Base-by-base conservation (phyloP, 2,797 vertebrate species). In the Onychomys torridus region DNA sequence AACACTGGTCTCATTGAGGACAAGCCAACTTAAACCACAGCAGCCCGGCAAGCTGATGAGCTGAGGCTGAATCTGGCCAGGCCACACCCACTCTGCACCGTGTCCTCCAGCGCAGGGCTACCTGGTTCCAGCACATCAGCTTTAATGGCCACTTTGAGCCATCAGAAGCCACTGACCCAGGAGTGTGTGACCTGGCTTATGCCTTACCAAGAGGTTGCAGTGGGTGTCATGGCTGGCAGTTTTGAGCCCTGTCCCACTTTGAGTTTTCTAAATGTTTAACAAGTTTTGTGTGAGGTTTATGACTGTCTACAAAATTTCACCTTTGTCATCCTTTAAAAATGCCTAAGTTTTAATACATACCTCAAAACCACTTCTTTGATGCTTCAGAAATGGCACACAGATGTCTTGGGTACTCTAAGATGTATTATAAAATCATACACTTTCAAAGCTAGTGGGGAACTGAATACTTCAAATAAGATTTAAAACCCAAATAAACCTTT, bases 371-470 rank as follows among this genome's bases (percentile, higher is more conserved):
- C 49, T 94, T 77, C 23, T 92, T 46, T 14, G 27, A 61, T 52
- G 81, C 19, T 92, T 93, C 73, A 59, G 89, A 95, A 91, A 92
- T 84, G 93, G 82, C 76, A 93, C 59, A 84, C 79, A 96, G 94
- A 91, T 87, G 25, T 67, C 52, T 96, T 88, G 46, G 63, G 27
- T 85, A 85, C 85, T 96, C 0, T 83, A 92, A 90, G 76, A 59
- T 32, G 8, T 25, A 76, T 73, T 71, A 61, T 86, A 86, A 96
- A 96, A 89, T 91, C 49, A 93, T 46, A 94, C 23, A 78, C 89
- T 83, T 94, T 96, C 88, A 95, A 67, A 93, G n/a, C 77, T 87
- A 88, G 43, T 75, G 79, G 55, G 46, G 8, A 94, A 91, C 49
- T 84, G 94, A 81, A 73, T 57, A 49, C 79, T 73, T 91, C 34